These are phyloP conservation scores for Onchidella celtica DNA, from an alignment of 2,888 invertebrate genomes.

Conservation along the genomic window DNA sequence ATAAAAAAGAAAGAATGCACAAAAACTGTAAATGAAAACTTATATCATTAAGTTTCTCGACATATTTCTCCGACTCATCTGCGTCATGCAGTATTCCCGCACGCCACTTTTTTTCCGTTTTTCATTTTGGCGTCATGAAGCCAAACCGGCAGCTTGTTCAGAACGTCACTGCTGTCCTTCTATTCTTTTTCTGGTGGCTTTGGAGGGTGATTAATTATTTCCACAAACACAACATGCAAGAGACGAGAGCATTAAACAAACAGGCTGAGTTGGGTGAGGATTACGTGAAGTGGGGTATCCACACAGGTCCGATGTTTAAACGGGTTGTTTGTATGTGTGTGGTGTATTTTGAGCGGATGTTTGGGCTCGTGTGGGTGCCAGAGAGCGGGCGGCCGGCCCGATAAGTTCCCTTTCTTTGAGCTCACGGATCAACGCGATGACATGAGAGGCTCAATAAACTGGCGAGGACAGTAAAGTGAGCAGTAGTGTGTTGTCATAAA, in stretches of 20 bases:
- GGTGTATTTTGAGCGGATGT: not conserved
- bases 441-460: not conserved
- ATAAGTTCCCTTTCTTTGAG: slow-evolving; percentile 18
- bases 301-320: slow-evolving; percentile 30
- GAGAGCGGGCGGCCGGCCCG: not conserved
- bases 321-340: slow-evolving; percentile 7
- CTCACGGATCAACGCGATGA: slow-evolving; percentile 10
- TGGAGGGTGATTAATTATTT: slow-evolving; percentile 43
- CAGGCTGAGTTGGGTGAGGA: not conserved
- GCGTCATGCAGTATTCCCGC: not conserved
- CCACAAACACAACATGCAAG: slow-evolving; percentile 36
- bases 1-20: too few species aligned
- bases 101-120: not conserved
- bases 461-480: too few species aligned
- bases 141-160: slow-evolving; percentile 8
- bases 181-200: slow-evolving; percentile 29
- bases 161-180: not conserved
- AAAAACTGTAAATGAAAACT: too few species aligned
- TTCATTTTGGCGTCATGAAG: not conserved
- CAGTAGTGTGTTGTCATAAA: too few species aligned
- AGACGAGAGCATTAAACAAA: slow-evolving; percentile 27
- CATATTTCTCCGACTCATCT: too few species aligned
- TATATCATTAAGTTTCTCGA: too few species aligned
- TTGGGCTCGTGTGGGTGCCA: not conserved
- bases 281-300: slow-evolving; percentile 6